These are phyloP conservation scores for Catostomus latipinnis DNA, from an alignment of 2,797 vertebrate genomes.

Conservation along the genomic window DNA sequence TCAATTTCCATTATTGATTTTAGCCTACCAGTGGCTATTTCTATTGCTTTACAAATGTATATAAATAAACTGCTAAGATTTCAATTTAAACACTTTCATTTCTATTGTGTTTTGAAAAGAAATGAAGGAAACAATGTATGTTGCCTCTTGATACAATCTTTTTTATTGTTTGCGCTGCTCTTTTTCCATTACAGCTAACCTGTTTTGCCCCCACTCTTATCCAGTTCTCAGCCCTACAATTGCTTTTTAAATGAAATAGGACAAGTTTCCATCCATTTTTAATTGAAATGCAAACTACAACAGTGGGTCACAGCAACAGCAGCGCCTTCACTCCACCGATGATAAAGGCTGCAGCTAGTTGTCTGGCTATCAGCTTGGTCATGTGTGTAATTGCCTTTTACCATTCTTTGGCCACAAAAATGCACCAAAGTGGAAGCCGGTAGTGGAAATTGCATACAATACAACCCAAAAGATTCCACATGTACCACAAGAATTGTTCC, in stretches of 20 bases:
- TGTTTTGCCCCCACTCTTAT: conserved; percentile 57
- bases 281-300: conserved; percentile 71
- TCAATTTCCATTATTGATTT: conserved; percentile 17
- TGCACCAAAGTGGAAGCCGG: conserved; percentile 71
- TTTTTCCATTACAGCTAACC: conserved; percentile 58
- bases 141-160: conserved; percentile 58
- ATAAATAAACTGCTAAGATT: conserved; percentile 37
- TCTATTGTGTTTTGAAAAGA: conserved; percentile 28
- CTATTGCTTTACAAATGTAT: conserved; percentile 5
- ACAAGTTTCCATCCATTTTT: conserved; percentile 74
- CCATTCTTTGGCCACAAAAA: conserved; percentile 74
- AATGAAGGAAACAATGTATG: conserved; percentile 47
- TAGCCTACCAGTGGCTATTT: neutral
- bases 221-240: conserved; percentile 57
- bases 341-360: conserved; percentile 78
- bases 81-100: conserved; percentile 46
- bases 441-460: conserved; percentile 71
- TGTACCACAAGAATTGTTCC: conserved; percentile 62
- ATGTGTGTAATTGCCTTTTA: conserved; percentile 78
- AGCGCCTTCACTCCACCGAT: conserved; percentile 69
- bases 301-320: conserved; percentile 68
- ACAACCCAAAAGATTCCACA: conserved; percentile 74
- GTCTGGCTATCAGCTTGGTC: conserved; percentile 78
- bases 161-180: conserved; percentile 60
- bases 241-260: conserved; percentile 74